Base-by-base conservation (phyloP, 2,888 invertebrate genomes). In the Gonocerus acuteangulatus region DNA sequence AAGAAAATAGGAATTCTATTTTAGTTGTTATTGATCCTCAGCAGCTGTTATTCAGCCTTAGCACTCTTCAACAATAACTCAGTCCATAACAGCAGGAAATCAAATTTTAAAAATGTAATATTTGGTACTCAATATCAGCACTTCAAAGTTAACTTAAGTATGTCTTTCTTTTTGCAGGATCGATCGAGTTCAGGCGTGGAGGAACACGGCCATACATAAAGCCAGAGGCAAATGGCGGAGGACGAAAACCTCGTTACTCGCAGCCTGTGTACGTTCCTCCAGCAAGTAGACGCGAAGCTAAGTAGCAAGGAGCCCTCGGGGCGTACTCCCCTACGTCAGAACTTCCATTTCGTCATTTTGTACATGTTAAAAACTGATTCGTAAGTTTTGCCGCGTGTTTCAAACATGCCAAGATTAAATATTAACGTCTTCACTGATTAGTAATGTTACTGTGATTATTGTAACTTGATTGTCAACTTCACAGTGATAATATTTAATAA, bases 221-320 rank as follows among this genome's bases (percentile, higher is more conserved):
- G 54, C 60, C 69, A 22, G 68, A 69, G 23, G 69, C 62, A 2
- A 61, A 58, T 34, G 65, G 59, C 36, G 61, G 7, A 22, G 62
- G 32, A 49, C 48, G 51, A 51, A 65, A 74, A 58, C 73, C 70
- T 66, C 73, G 74, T 13, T 70, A 70, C 34, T 74, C 74, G 62
- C 72, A 75, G 51, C 75, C 74, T 67, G 72, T 76, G 66, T 77
- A 77, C 68, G 72, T 77, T 57, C 77, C 77, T 45, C 77, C 77
- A 11, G 74, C 75, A 1, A 58, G 49, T 34, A 75, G 76, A 64
- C 69, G 48, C 13, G 48, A 59, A 47, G 19, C 59, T 36, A 59
- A 59, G 59, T 59, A 59, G 59, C 59, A 48, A 36, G 39, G 34
- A 47, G 47, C 44, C 19, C 7, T n/a, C 11, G 54, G 54, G 42